Percentiles rank a stretch among this genome's conserved stretches.
These are phyloP conservation scores for Cotesia glomerata DNA, from an alignment of 1,140 invertebrate species.

Conservation along the genomic window DNA sequence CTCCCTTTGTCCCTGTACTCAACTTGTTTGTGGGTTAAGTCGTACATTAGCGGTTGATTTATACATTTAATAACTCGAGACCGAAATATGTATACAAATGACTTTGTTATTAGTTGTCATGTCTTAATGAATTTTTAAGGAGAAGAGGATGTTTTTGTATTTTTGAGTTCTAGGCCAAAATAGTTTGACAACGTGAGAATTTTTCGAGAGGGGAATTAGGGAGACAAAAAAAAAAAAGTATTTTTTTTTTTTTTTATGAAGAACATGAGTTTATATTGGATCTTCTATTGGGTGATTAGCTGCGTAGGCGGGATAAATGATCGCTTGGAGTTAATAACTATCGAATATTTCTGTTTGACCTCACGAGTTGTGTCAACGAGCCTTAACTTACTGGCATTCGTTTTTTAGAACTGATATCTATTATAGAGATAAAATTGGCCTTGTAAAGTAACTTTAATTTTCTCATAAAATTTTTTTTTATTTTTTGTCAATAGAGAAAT, in stretches of 20 bases:
- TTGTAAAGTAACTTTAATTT: no score
- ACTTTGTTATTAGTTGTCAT: slow-evolving; percentile 3
- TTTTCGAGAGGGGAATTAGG: no score
- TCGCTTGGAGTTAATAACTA: slow-evolving; percentile 42
- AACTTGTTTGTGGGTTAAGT: neutral
- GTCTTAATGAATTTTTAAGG: no score
- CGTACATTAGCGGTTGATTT: neutral
- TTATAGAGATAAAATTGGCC: neutral
- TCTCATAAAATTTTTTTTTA: no score
- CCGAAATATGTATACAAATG: neutral
- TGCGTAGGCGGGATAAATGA: slow-evolving; percentile 22
- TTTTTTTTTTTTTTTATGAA: neutral
- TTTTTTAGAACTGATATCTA: slow-evolving; percentile 11
- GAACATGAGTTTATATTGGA: neutral
- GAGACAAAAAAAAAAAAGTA: neutral
- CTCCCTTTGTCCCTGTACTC: neutral
- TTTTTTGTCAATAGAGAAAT: no score
- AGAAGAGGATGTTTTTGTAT: no score
- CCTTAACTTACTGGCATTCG: slow-evolving; percentile 43
- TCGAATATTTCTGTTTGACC: slow-evolving; percentile 54
- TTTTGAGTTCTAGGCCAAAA: no score
- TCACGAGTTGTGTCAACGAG: slow-evolving; percentile 57
- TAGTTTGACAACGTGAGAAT: no score
- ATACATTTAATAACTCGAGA: neutral
- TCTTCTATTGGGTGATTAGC: neutral